Conservation (phyloP, 2,113 vertebrate species). For the Lutjanus erythropterus region DNA sequence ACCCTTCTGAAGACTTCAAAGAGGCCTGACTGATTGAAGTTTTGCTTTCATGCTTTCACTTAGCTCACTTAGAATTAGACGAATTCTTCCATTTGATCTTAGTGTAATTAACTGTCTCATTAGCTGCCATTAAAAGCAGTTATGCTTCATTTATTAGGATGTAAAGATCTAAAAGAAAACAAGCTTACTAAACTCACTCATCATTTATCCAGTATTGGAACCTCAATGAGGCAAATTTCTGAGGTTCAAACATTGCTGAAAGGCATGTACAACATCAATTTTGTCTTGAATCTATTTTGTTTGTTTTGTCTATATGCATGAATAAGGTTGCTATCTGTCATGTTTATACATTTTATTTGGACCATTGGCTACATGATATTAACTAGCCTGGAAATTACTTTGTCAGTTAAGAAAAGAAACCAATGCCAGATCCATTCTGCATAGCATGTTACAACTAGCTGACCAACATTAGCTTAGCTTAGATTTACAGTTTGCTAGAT, state of each 20-base stretch:
- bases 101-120: conserved; percentile 2
- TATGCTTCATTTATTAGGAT: conserved; percentile 1
- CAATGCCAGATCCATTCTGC: no score
- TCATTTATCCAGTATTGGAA: conserved; percentile 20
- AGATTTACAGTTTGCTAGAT: no score
- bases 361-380: no score
- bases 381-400: no score
- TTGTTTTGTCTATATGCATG: background rate
- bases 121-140: conserved; percentile 7
- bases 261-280: background rate
- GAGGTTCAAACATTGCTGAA: background rate
- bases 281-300: background rate
- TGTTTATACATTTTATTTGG: no score
- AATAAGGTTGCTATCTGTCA: no score
- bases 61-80: no score
- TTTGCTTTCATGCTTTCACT: no score
- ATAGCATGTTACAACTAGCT: no score
- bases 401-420: no score
- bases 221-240: background rate
- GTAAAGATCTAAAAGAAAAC: conserved; percentile 17
- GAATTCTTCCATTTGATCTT: conserved; percentile 18
- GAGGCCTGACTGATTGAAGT: background rate
- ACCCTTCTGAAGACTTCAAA: conserved; percentile 49
- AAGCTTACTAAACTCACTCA: conserved; percentile 11
- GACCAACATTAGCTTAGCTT: no score